Evolutionary conservation across 2,888 invertebrate species (phyloP).

Genomic region (Euplagia quadripunctaria): DNA sequence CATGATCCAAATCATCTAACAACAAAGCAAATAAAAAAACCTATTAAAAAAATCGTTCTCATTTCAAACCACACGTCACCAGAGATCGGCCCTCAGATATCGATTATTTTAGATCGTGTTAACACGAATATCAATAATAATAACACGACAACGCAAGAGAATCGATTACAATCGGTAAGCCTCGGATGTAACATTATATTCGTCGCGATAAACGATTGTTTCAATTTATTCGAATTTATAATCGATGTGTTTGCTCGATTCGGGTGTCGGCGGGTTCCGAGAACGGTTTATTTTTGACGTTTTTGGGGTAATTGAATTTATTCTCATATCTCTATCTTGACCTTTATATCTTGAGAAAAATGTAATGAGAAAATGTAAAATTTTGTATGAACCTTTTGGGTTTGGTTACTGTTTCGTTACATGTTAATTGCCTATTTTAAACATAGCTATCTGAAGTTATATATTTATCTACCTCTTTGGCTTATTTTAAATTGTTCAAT

Average conservation of each 20-base stretch:
- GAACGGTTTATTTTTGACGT: slow-evolving; percentile 53
- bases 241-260: slow-evolving; percentile 52
- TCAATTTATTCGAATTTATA: slow-evolving; percentile 60
- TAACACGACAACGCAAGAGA: slow-evolving; percentile 58
- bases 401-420: neutral
- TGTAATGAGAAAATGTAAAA: slow-evolving; percentile 25
- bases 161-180: slow-evolving; percentile 63
- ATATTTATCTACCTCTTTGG: no score
- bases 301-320: slow-evolving; percentile 58
- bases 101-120: slow-evolving; percentile 60
- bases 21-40: slow-evolving; percentile 40
- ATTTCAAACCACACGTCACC: slow-evolving; percentile 47
- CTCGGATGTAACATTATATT: slow-evolving; percentile 64
- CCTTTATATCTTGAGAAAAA: slow-evolving; percentile 50
- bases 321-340: slow-evolving; percentile 50
- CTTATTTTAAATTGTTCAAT: no score
- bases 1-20: slow-evolving; percentile 41
- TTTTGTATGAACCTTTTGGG: neutral
- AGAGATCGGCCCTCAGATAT: slow-evolving; percentile 54
- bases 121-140: slow-evolving; percentile 60
- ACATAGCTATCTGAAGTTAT: no score
- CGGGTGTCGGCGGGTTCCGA: slow-evolving; percentile 44
- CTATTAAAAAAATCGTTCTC: slow-evolving; percentile 43
- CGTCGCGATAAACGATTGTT: slow-evolving; percentile 61
- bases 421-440: no score